Conservation (phyloP, 1,140 invertebrate genomes). For the Atta cephalotes region DNA sequence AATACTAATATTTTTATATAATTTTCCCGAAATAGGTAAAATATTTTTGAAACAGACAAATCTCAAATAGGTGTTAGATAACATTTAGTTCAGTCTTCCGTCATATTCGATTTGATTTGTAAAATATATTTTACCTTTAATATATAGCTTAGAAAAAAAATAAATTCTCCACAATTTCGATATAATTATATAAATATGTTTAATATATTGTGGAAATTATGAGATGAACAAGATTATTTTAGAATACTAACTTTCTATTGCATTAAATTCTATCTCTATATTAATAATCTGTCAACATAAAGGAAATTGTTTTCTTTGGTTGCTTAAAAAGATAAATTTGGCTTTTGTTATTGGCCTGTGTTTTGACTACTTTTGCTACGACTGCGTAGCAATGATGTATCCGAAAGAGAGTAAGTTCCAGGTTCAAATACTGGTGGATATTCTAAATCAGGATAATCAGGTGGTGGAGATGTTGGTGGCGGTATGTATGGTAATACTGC, state of each 20-base stretch:
- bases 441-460: constrained; percentile 92
- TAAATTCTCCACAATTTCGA: constrained; percentile 38
- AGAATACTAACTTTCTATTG: constrained; percentile 43
- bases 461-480: constrained; percentile 85
- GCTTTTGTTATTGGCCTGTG: constrained; percentile 28
- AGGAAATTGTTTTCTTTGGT: constrained; percentile 39
- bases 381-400: constrained; percentile 83
- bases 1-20: not conserved
- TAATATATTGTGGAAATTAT: constrained; percentile 26
- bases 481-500: constrained; percentile 83
- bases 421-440: constrained; percentile 94
- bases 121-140: constrained; percentile 38
- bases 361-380: constrained; percentile 75
- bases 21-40: not conserved
- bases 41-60: constrained; percentile 46
- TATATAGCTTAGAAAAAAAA: constrained; percentile 31
- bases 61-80: not conserved
- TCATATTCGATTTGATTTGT: constrained; percentile 18
- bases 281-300: not conserved
- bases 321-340: constrained; percentile 46
- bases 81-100: constrained; percentile 67
- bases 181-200: not conserved
- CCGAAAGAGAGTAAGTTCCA: constrained; percentile 91
- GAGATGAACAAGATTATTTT: constrained; percentile 72
- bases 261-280: constrained; percentile 50